A percentile compares a stretch with the other conserved stretches of the same genome.
Evolutionary conservation across 2,113 vertebrate genomes (phyloP).

Genomic region (Brachionichthys hirsutus): DNA sequence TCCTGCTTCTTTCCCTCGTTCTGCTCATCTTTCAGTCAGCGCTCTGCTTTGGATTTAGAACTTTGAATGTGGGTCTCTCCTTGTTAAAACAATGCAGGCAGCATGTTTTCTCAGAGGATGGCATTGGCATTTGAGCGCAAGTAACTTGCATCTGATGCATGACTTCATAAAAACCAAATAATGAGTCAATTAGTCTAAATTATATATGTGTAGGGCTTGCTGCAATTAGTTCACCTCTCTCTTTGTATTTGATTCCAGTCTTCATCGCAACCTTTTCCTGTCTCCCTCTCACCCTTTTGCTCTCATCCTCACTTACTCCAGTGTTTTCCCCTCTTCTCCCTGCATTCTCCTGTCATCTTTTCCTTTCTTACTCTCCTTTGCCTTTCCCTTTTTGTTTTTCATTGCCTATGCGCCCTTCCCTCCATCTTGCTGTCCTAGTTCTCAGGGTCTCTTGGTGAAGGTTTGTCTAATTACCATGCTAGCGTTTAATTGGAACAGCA

Average conservation of each 20-base stretch:
- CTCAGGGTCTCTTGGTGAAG: constrained; percentile 70
- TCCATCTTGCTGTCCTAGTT: constrained; percentile 63
- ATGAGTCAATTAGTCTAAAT: constrained; percentile 70
- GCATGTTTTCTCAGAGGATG: constrained; percentile 25
- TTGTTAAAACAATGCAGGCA: constrained; percentile 50
- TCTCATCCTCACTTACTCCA: not conserved
- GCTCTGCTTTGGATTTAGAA: constrained; percentile 14
- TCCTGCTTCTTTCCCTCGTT: not conserved
- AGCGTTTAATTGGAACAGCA: constrained; percentile 70
- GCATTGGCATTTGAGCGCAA: constrained; percentile 52
- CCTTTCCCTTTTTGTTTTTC: constrained; percentile 26
- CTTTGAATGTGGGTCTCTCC: constrained; percentile 19
- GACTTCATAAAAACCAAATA: constrained; percentile 64
- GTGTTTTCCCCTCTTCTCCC: constrained; percentile 1
- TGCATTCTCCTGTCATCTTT: constrained; percentile 22
- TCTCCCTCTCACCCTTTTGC: not conserved
- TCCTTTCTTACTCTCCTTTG: constrained; percentile 17
- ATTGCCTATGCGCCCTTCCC: constrained; percentile 18
- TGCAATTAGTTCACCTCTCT: constrained; percentile 62
- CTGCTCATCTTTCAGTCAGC: constrained; percentile 12
- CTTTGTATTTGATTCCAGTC: constrained; percentile 34
- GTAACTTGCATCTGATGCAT: constrained; percentile 61
- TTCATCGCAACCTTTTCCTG: constrained; percentile 22
- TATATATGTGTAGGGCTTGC: constrained; percentile 62
- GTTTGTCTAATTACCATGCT: constrained; percentile 75